Conservation (phyloP, 2,888 invertebrate species). For the Erpobdella octoculata region DNA sequence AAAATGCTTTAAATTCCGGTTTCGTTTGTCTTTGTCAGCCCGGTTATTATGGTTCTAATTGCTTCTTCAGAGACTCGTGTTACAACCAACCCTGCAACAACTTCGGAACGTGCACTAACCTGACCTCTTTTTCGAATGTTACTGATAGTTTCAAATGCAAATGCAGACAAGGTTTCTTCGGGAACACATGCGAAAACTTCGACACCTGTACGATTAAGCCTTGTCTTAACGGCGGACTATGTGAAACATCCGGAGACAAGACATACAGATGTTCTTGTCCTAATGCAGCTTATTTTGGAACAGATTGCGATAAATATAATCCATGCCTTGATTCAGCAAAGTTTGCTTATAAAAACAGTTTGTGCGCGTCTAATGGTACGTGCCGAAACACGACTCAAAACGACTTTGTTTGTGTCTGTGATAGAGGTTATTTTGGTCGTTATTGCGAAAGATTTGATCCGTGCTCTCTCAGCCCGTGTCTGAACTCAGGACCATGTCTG, state of each 20-base stretch:
- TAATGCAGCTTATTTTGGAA: constrained; percentile 36
- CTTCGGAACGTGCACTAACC: constrained; percentile 35
- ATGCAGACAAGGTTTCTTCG: constrained; percentile 36
- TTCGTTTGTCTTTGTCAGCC: not conserved
- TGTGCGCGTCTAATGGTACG: constrained; percentile 33
- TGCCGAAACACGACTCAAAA: constrained; percentile 32
- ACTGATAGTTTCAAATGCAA: constrained; percentile 39
- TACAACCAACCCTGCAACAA: constrained; percentile 13
- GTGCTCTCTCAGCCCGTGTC: constrained; percentile 37
- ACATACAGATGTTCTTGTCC: constrained; percentile 30
- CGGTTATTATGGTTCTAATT: constrained; percentile 9
- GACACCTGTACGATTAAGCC: constrained; percentile 19
- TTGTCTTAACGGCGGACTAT: constrained; percentile 13
- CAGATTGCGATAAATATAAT: constrained; percentile 40
- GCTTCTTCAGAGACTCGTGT: constrained; percentile 13
- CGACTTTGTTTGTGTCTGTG: constrained; percentile 36
- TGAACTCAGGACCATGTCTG: constrained; percentile 41
- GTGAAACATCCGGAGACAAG: constrained; percentile 21
- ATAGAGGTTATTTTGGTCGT: constrained; percentile 36
- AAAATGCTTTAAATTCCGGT: constrained; percentile 4
- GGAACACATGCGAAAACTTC: constrained; percentile 25
- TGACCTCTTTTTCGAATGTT: constrained; percentile 39
- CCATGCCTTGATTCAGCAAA: constrained; percentile 36
- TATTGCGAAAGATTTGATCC: constrained; percentile 37
- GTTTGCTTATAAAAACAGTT: not conserved